Conservation (phyloP, 2,888 invertebrate species). For the Oscheius sp. region DNA sequence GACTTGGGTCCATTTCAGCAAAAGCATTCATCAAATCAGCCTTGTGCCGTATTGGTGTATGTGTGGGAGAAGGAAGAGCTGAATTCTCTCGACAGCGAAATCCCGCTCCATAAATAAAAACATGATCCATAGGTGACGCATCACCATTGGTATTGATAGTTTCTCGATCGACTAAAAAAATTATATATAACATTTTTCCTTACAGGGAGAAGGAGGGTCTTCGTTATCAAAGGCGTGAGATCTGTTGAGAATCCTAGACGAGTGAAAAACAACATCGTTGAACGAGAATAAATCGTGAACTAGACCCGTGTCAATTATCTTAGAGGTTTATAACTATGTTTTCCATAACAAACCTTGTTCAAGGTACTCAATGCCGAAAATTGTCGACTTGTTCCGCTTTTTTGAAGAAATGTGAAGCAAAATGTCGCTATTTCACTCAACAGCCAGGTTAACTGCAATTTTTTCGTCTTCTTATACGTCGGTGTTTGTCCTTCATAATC, state of each 20-base stretch:
- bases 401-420: slow-evolving; percentile 74
- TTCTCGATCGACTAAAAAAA: slow-evolving; percentile 25
- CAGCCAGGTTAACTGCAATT: slow-evolving; percentile 71
- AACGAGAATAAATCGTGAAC: slow-evolving; percentile 71
- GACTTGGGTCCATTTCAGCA: slow-evolving; percentile 64
- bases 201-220: slow-evolving; percentile 50
- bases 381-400: slow-evolving; percentile 76
- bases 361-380: slow-evolving; percentile 77
- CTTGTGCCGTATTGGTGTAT: slow-evolving; percentile 50
- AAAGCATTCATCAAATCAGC: slow-evolving; percentile 63
- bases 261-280: slow-evolving; percentile 64
- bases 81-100: slow-evolving; percentile 48
- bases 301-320: slow-evolving; percentile 75
- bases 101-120: slow-evolving; percentile 57
- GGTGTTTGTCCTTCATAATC: slow-evolving; percentile 68
- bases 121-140: slow-evolving; percentile 60
- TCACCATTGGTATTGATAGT: slow-evolving; percentile 56
- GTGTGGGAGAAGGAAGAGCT: slow-evolving; percentile 49
- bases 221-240: slow-evolving; percentile 62
- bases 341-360: slow-evolving; percentile 73
- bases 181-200: not conserved
- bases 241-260: slow-evolving; percentile 65
- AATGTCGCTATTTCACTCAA: slow-evolving; percentile 75
- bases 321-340: not conserved
- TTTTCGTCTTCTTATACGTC: slow-evolving; percentile 59